These are phyloP conservation scores for Pollicipes pollicipes DNA, from an alignment of 1,140 invertebrate species.

Conservation along the genomic window DNA sequence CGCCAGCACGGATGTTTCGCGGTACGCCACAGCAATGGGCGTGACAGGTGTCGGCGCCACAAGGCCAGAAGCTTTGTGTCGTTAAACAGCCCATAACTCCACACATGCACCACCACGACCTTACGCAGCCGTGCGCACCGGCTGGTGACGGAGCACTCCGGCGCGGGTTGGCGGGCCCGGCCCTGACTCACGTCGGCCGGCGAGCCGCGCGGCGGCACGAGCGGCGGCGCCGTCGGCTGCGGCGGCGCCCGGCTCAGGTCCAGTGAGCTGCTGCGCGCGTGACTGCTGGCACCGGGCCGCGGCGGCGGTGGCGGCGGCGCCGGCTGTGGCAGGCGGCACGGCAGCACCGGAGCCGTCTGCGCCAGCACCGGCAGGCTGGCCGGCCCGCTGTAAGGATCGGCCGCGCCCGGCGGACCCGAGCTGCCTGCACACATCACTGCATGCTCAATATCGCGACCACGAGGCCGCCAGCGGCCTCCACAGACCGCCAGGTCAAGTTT, in stretches of 20 bases:
- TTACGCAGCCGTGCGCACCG: too few relatives aligned
- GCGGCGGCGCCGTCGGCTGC: not conserved
- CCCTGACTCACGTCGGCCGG: not conserved
- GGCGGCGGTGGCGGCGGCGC: not conserved
- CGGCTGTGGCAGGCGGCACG: not conserved
- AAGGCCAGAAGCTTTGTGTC: too few relatives aligned
- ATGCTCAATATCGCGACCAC: too few relatives aligned
- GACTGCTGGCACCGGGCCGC: not conserved
- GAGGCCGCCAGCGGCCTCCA: too few relatives aligned
- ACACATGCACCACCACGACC: too few relatives aligned
- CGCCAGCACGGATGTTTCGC: too few relatives aligned
- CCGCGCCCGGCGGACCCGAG: not conserved
- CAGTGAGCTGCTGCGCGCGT: constrained; percentile 4
- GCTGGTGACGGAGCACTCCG: too few relatives aligned
- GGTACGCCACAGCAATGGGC: too few relatives aligned
- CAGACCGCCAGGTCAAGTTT: too few relatives aligned
- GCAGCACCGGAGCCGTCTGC: not conserved
- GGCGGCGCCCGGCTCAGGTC: not conserved
- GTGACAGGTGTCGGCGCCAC: too few relatives aligned
- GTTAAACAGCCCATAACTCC: too few relatives aligned
- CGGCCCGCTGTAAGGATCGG: not conserved
- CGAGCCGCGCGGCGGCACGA: not conserved
- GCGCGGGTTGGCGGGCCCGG: too few relatives aligned
- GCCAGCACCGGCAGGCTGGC: not conserved
- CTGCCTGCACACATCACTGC: not conserved